Evolutionary conservation across 2,797 vertebrate genomes (phyloP), one percentile per base, ranked within the genome.

Genomic region (Acipenser transmontanus): DNA sequence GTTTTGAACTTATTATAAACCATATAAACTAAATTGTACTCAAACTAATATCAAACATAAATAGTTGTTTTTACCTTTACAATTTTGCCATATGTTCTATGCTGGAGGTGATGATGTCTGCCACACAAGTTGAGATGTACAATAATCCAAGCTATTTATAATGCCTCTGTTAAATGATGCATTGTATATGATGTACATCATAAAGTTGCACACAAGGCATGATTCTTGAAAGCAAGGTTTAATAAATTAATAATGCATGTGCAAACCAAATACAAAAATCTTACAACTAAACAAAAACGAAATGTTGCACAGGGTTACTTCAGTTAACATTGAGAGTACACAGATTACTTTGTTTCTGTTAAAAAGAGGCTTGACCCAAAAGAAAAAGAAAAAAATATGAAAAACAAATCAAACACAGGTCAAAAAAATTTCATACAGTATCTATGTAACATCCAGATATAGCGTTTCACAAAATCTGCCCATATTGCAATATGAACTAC

Each of bases 161-260:
- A 17, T 17, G 17, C 17, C 17, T 17, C 17, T 17, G 17, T 17
- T 17, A 17, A 17, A 17, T 17, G 1, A 17, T 17, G 51, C 51
- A 54, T 54, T 8, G 12, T 54, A 54, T 54, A 54, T 12, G 2
- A 17, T 17, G 51, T 54, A 54, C 34, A 61, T 77, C 68, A 71
- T 75, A 68, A 49, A 54, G 8, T 54, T 54, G 1, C 8, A 54
- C 60, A 17, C 64, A 61, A 49, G 12, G 17, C 34, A 54, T 70
- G 56, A 80, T 82, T 85, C 91, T 83, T 90, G 91, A 93, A 90
- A 89, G 86, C 79, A 91, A 88, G 84, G 87, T 96, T 98, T 98
- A 98, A 98, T 98, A 97, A 97, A 95, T 98, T 95, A 99, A 95
- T 88, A 81, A 82, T 83, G 88, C 95, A 96, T 97, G 95, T 94